Percentiles rank a stretch among this genome's conserved stretches.
These are phyloP conservation scores for Halichoeres trimaculatus DNA, from an alignment of 2,113 vertebrate species.

Conservation along the genomic window DNA sequence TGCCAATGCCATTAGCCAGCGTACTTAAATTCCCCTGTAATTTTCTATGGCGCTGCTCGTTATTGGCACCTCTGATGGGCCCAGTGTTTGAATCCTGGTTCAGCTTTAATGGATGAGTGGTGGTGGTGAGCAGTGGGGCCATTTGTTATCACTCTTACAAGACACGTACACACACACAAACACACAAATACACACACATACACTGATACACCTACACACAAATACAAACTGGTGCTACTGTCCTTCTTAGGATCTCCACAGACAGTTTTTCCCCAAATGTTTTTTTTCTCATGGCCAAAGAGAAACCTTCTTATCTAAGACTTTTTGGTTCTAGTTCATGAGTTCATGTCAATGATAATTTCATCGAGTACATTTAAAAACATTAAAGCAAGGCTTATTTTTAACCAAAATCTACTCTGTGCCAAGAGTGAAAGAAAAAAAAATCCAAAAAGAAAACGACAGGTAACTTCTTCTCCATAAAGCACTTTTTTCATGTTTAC, in stretches of 20 bases:
- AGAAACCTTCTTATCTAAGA: too few species aligned
- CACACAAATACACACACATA: not conserved
- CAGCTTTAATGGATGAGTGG: constrained; percentile 75
- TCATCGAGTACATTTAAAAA: too few species aligned
- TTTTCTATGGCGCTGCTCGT: constrained; percentile 76
- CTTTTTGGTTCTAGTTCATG: too few species aligned
- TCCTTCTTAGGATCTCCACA: constrained; percentile 10
- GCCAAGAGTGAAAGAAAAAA: too few species aligned
- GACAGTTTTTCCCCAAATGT: not conserved
- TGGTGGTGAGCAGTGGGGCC: constrained; percentile 30
- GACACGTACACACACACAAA: constrained; percentile 27
- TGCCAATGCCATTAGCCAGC: constrained; percentile 80
- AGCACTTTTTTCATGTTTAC: too few species aligned
- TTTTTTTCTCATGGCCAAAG: too few species aligned
- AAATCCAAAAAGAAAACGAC: too few species aligned
- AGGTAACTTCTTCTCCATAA: too few species aligned
- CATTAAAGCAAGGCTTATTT: not conserved
- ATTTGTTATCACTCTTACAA: constrained; percentile 61
- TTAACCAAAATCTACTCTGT: not conserved
- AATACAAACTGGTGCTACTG: constrained; percentile 8
- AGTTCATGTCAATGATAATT: too few species aligned
- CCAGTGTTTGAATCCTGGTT: constrained; percentile 79
- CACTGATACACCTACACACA: too few species aligned
- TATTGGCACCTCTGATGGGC: constrained; percentile 81
- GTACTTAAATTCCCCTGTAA: constrained; percentile 79